Percentiles rank a stretch among this genome's conserved stretches.
Evolutionary conservation across 2,797 vertebrate genomes (phyloP).

Genomic region (Novumbra hubbsi): DNA sequence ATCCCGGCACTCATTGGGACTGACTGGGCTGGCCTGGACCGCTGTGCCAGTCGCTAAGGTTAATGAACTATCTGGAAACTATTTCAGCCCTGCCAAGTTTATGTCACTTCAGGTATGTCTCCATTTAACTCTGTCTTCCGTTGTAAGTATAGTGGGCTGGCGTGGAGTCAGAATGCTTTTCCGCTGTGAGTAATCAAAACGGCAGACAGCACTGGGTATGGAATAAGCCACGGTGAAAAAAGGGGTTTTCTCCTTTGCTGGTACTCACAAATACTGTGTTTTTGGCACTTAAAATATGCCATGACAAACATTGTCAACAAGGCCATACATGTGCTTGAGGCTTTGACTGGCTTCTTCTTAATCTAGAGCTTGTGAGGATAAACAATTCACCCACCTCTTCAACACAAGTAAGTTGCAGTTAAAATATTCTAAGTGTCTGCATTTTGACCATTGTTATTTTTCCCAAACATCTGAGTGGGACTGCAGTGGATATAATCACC

Average conservation of each 20-base stretch:
- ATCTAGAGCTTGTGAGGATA: neutral
- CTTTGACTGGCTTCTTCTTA: constrained; percentile 16
- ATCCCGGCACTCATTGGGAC: constrained; percentile 52
- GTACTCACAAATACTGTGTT: constrained; percentile 26
- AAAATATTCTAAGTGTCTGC: neutral
- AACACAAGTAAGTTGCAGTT: neutral
- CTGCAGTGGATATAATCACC: neutral
- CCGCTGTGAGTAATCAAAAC: constrained; percentile 60
- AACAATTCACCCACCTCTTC: neutral
- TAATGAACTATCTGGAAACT: constrained; percentile 78
- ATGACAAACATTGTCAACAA: constrained; percentile 29
- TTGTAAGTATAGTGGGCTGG: constrained; percentile 63
- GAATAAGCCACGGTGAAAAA: constrained; percentile 37
- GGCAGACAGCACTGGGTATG: constrained; percentile 61
- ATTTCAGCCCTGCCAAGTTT: constrained; percentile 70
- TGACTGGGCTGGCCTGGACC: constrained; percentile 50
- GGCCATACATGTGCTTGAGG: constrained; percentile 18
- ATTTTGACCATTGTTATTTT: neutral
- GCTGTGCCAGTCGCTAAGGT: constrained; percentile 57
- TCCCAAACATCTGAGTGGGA: neutral
- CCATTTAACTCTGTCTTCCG: constrained; percentile 65
- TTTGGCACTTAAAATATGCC: constrained; percentile 37
- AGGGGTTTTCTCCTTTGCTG: constrained; percentile 35
- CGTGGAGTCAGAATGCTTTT: constrained; percentile 54
- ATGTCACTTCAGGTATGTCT: constrained; percentile 79